Evolutionary conservation across 2,888 invertebrate genomes (phyloP).

Genomic region (Corythucha ciliata): DNA sequence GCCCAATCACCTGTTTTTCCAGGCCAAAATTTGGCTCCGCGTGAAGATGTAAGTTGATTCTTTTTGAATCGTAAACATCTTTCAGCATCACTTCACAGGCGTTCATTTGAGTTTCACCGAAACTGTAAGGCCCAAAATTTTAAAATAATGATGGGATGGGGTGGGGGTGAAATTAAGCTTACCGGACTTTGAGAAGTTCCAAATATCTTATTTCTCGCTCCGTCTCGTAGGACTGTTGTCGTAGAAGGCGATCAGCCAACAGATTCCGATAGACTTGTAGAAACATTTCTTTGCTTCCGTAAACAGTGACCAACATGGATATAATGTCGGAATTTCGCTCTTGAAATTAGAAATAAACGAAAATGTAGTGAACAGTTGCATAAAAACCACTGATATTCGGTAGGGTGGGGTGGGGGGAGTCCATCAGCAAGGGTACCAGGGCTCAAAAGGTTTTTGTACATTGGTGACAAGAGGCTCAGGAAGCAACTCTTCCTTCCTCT

Average conservation of each 20-base stretch:
- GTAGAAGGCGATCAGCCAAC: slow-evolving; percentile 77
- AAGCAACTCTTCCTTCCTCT: too few species aligned
- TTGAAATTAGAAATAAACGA: not conserved
- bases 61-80: slow-evolving; percentile 90
- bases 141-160: not conserved
- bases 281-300: slow-evolving; percentile 95
- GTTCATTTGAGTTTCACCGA: slow-evolving; percentile 92
- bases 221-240: slow-evolving; percentile 76
- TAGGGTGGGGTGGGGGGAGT: too few species aligned
- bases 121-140: slow-evolving; percentile 44
- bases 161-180: slow-evolving; percentile 3
- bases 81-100: slow-evolving; percentile 98
- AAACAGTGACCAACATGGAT: slow-evolving; percentile 95
- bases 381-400: too few species aligned
- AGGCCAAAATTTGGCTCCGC: slow-evolving; percentile 51
- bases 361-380: not conserved
- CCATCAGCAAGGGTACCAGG: too few species aligned
- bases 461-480: too few species aligned
- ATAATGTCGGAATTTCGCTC: slow-evolving; percentile 78
- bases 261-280: slow-evolving; percentile 95
- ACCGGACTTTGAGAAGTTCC: slow-evolving; percentile 76
- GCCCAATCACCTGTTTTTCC: slow-evolving; percentile 32
- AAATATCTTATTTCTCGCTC: slow-evolving; percentile 86
- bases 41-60: slow-evolving; percentile 78
- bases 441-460: too few species aligned